A percentile compares a stretch with the other conserved stretches of the same genome.
Conservation (phyloP, 2,113 vertebrate genomes). For the Sisor rabdophorus region DNA sequence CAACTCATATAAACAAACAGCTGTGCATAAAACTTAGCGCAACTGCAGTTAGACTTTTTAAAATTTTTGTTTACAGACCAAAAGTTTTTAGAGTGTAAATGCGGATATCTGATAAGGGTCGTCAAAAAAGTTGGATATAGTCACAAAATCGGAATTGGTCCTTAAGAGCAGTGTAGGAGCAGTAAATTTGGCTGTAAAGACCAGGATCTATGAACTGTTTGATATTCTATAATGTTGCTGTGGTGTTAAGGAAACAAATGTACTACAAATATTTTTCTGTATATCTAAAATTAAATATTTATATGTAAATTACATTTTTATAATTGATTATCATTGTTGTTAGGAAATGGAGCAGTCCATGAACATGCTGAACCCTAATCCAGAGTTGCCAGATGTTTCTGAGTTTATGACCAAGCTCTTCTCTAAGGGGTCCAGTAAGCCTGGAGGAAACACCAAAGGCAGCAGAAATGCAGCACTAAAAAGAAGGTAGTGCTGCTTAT, state of each 20-base stretch:
- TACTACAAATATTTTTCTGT: background rate
- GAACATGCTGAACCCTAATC: conserved; percentile 99
- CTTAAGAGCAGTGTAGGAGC: no score
- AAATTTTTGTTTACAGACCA: no score
- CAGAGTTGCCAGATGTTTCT: conserved; percentile 94
- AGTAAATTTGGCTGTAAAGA: background rate
- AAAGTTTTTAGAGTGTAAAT: no score
- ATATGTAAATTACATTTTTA: no score
- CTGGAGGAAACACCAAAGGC: conserved; percentile 82
- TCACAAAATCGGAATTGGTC: no score
- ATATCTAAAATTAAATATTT: no score
- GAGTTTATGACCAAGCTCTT: conserved; percentile 99
- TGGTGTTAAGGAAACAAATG: background rate
- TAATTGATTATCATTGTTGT: no score
- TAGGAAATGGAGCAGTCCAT: conserved; percentile 99
- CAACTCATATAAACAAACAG: no score
- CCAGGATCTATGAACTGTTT: background rate
- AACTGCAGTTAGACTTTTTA: no score
- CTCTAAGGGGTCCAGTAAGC: conserved; percentile 92
- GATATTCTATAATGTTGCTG: background rate
- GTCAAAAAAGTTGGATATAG: no score
- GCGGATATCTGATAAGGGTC: no score
- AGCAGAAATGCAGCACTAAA: conserved; percentile 84
- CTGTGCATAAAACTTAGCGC: no score
- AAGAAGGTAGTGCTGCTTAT: conserved; percentile 83